Conservation (phyloP, 2,888 invertebrate species). For the Anarsia innoxiella region DNA sequence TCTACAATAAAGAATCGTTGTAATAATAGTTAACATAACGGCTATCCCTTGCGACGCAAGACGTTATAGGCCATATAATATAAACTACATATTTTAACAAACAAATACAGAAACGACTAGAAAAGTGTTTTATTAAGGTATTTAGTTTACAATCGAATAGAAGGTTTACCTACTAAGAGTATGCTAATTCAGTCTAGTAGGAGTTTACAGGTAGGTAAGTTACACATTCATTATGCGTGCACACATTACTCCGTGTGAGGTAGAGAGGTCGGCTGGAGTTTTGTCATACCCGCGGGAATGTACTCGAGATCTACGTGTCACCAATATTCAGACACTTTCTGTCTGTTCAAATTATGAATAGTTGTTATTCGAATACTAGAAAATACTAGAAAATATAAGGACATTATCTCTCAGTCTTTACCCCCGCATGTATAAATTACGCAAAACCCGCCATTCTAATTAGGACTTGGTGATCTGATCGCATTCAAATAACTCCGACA, state of each 20-base stretch:
- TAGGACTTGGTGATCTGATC: too few relatives aligned
- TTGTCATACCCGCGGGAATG: too few relatives aligned
- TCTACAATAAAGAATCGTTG: slow-evolving; percentile 64
- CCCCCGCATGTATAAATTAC: too few relatives aligned
- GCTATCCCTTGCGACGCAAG: slow-evolving; percentile 6
- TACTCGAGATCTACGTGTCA: too few relatives aligned
- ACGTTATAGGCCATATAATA: slow-evolving; percentile 3
- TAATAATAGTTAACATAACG: slow-evolving; percentile 27
- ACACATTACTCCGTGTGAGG: slow-evolving; percentile 48
- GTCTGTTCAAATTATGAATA: too few relatives aligned
- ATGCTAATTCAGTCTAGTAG: slow-evolving; percentile 71
- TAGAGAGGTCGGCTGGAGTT: too few relatives aligned
- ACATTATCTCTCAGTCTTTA: too few relatives aligned
- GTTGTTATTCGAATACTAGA: too few relatives aligned
- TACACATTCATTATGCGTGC: slow-evolving; percentile 50
- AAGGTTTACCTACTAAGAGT: slow-evolving; percentile 52
- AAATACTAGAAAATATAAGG: too few relatives aligned
- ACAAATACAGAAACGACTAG: slow-evolving; percentile 31
- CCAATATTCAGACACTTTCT: too few relatives aligned
- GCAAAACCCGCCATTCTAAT: too few relatives aligned
- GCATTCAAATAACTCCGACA: too few relatives aligned
- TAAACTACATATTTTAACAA: slow-evolving; percentile 8
- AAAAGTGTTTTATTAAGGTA: slow-evolving; percentile 13
- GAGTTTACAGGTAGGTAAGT: slow-evolving; percentile 50
- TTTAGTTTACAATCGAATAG: slow-evolving; percentile 46